Percentiles rank a stretch among this genome's conserved stretches.
Evolutionary conservation across 1,140 invertebrate genomes (phyloP).

Genomic region (Lamellibrachia luymesi): DNA sequence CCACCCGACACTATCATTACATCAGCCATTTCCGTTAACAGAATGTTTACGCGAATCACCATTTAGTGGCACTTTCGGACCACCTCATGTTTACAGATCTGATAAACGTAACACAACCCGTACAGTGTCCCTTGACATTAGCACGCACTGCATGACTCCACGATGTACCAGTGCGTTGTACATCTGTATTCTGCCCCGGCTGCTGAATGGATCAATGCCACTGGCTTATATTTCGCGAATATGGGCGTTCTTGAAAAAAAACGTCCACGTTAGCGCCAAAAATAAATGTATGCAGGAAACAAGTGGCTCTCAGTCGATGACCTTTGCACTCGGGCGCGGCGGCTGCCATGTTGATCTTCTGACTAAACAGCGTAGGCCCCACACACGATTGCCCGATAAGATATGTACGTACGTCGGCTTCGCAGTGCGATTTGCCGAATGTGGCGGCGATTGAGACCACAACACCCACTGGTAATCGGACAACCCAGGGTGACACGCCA

Average conservation of each 20-base stretch:
- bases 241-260: not conserved
- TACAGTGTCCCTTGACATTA: not conserved
- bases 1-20: not conserved
- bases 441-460: not conserved
- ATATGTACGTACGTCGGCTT: not conserved
- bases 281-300: not conserved
- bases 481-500: not conserved
- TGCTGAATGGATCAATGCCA: not conserved
- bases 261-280: not conserved
- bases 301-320: not conserved
- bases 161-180: not conserved
- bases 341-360: not conserved
- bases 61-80: not conserved
- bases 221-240: not conserved
- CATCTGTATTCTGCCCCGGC: not conserved
- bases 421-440: not conserved
- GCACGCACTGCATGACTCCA: not conserved
- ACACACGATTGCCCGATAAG: not conserved
- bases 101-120: not conserved
- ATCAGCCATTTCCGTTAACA: not conserved
- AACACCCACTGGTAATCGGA: not conserved
- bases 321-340: not conserved
- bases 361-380: not conserved
- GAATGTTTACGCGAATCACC: not conserved
- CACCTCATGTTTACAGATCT: not conserved